Evolutionary conservation across 2,113 vertebrate genomes (phyloP).

Genomic region (Grantiella picta): DNA sequence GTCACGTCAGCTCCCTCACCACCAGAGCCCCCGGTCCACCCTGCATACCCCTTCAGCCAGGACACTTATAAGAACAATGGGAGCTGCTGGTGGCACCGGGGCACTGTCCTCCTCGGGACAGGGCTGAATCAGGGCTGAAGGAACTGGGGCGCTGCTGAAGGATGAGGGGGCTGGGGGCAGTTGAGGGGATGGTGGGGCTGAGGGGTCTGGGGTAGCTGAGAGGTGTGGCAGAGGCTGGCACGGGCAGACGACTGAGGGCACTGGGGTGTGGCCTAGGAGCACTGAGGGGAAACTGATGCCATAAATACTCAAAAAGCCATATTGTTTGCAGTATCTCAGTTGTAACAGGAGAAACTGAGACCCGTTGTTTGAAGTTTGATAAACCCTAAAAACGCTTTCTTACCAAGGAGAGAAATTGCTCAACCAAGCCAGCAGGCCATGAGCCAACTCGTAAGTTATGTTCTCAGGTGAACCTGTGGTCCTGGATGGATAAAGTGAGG

Average conservation of each 20-base stretch:
- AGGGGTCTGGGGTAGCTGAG: not conserved
- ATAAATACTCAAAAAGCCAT: not conserved
- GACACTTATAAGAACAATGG: not conserved
- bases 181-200: not conserved
- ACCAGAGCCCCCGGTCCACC: accelerated
- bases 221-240: no score
- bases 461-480: not conserved
- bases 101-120: not conserved
- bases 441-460: not conserved
- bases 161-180: not conserved
- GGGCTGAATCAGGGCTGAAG: not conserved
- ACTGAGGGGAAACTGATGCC: not conserved
- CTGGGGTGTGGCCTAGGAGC: not conserved
- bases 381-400: not conserved
- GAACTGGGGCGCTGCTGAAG: not conserved
- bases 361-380: not conserved
- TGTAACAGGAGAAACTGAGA: not conserved
- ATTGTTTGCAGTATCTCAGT: not conserved
- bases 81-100: not conserved
- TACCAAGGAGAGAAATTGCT: not conserved
- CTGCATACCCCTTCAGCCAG: accelerated
- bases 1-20: accelerated
- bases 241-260: not conserved
- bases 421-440: not conserved
- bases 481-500: not conserved